A percentile compares a stretch with the other conserved stretches of the same genome.
Conservation (phyloP, 2,797 vertebrate species). For the Apodemus agrarius region DNA sequence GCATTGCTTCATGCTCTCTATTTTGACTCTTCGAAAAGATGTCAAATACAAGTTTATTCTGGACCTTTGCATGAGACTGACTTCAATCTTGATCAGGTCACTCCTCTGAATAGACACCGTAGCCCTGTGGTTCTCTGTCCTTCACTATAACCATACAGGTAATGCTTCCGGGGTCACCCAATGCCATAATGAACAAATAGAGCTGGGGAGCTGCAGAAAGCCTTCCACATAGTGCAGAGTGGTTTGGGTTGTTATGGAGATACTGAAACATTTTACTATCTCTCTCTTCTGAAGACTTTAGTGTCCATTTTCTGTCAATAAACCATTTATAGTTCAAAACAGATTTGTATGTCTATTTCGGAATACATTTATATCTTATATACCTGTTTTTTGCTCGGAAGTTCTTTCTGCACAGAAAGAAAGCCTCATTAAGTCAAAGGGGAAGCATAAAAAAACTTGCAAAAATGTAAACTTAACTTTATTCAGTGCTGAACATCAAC, state of each 20-base stretch:
- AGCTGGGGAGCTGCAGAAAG: not conserved
- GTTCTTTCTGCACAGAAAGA: not conserved
- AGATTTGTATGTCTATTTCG: not conserved
- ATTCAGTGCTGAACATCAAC: not conserved
- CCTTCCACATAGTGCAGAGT: not conserved
- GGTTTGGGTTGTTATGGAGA: conserved; percentile 1
- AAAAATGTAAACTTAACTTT: conserved; percentile 25
- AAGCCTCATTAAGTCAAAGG: not conserved
- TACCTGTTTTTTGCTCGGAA: not conserved
- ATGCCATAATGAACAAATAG: not conserved
- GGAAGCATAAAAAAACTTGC: conserved; percentile 7
- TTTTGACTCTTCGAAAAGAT: conserved; percentile 29
- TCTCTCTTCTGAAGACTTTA: not conserved
- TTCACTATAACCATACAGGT: not conserved
- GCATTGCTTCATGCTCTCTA: not conserved
- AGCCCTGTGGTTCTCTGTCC: not conserved
- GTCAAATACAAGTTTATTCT: not conserved
- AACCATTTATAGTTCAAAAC: conserved; percentile 24
- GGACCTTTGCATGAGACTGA: not conserved
- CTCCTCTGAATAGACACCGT: not conserved
- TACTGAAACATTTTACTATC: not conserved
- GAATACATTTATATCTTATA: not conserved
- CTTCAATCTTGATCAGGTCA: not conserved
- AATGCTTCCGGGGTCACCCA: not conserved
- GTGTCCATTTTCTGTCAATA: not conserved